Base-by-base conservation (phyloP, 2,113 vertebrate genomes). In the Sinocyclocheilus rhinocerous region DNA sequence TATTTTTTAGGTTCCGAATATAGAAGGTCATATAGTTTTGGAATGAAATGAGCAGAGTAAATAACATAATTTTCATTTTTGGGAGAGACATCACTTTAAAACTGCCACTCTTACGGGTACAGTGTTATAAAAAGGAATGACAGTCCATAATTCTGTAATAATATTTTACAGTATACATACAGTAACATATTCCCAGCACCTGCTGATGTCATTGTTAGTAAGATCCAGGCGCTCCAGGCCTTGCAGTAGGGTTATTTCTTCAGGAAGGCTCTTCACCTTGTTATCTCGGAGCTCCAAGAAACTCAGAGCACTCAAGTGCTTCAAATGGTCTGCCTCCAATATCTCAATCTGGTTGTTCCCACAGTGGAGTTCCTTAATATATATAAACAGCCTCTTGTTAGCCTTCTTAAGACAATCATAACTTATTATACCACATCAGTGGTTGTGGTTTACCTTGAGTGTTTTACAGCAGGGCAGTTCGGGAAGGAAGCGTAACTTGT, bases 271-370 rank as follows among this genome's bases (percentile, higher is more conserved):
- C 88, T 95, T 96, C 88, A 99, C 95, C 91, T 97, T 99, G 92
- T 99, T 99, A 94, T 97, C 97, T 85, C 97, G 91, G n/a, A 99
- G 95, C 65, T 99, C 98, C 84, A 99, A 89, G 1, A 97, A 93
- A 80, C 95, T 95, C 45, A 99, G 93, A 83, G 95, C 92, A 76
- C 89, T 93, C 86, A 99, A 92, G 88, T 96, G 93, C 36, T 94
- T 92, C 89, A 99, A 92, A 76, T 95, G 95, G 84, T 97, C 96
- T 13, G 93, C 85, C 18, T 93, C 90, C 92, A 99, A 22, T 4
- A 78, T 81, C 89, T 96, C 95, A 16, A 99, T 97, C 89, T 96
- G 97, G 91, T 99, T 99, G 94, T 99, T 98, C 73, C 97, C 97
- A 72, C 97, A 89, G 61, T 98, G 96, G 4, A 99, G 91, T 55